Conservation (phyloP, 2,888 invertebrate genomes). For the Lycia hirtaria region DNA sequence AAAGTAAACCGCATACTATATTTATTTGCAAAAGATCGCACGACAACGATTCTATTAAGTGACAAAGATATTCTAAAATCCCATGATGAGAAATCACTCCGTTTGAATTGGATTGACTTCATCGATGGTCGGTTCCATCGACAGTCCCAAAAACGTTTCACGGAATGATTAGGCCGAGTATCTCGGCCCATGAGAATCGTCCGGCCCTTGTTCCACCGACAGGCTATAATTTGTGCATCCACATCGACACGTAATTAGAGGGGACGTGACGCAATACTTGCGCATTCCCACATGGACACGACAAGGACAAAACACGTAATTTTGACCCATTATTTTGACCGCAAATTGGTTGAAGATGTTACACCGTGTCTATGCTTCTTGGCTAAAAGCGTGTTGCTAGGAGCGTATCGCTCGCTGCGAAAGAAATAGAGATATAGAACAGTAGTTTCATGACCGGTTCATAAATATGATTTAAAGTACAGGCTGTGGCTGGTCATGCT, state of each 20-base stretch:
- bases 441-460: too few relatives aligned
- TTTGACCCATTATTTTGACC: constrained; percentile 80
- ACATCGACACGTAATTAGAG: constrained; percentile 76
- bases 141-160: constrained; percentile 27
- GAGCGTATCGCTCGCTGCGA: too few relatives aligned
- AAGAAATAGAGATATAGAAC: too few relatives aligned
- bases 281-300: constrained; percentile 73
- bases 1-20: too few relatives aligned
- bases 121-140: not conserved
- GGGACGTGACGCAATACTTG: constrained; percentile 75
- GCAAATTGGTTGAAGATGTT: constrained; percentile 65
- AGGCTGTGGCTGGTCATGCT: too few relatives aligned
- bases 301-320: constrained; percentile 79
- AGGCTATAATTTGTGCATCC: constrained; percentile 81
- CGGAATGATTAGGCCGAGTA: constrained; percentile 59
- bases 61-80: too few relatives aligned
- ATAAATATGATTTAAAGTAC: too few relatives aligned
- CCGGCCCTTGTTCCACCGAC: constrained; percentile 60
- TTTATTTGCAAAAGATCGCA: too few relatives aligned
- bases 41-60: too few relatives aligned
- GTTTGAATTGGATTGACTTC: too few relatives aligned
- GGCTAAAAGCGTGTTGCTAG: too few relatives aligned
- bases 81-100: too few relatives aligned
- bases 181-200: constrained; percentile 55
- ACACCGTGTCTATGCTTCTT: constrained; percentile 59